These are phyloP conservation scores for Aphaenogaster rudis DNA, from an alignment of 1,140 invertebrate species.

Conservation along the genomic window DNA sequence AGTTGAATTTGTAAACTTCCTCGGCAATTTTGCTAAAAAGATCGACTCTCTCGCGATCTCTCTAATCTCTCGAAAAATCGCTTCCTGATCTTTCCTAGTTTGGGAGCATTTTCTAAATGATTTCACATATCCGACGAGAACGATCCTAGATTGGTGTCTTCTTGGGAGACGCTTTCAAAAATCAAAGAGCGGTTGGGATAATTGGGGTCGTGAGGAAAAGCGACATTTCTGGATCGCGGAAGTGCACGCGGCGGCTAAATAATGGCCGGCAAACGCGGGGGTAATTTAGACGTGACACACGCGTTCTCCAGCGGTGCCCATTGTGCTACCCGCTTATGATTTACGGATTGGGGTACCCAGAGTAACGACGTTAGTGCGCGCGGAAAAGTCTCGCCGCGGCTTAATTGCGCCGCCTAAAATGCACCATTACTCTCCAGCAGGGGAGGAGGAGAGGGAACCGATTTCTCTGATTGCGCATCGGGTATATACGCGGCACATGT, in stretches of 20 bases:
- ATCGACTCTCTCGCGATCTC: neutral
- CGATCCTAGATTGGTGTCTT: neutral
- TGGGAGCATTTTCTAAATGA: neutral
- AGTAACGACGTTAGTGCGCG: slow-evolving; percentile 48
- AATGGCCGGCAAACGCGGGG: neutral
- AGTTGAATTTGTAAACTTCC: neutral
- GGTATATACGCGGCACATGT: slow-evolving; percentile 28
- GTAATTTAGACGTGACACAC: slow-evolving; percentile 44
- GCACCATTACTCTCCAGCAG: slow-evolving; percentile 65
- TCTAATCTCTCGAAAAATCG: neutral
- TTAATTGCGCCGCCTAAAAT: slow-evolving; percentile 75
- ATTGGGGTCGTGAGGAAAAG: slow-evolving; percentile 19
- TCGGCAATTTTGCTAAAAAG: neutral
- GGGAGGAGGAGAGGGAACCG: neutral
- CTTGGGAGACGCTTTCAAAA: neutral
- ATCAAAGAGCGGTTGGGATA: slow-evolving; percentile 11
- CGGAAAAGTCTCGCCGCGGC: slow-evolving; percentile 51
- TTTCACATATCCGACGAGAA: neutral
- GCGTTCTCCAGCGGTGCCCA: slow-evolving; percentile 33
- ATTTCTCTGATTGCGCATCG: slow-evolving; percentile 70
- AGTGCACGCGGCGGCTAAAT: neutral
- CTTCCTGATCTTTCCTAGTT: neutral
- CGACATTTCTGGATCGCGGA: slow-evolving; percentile 42
- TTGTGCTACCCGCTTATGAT: slow-evolving; percentile 52
- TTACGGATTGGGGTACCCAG: slow-evolving; percentile 35